Base-by-base conservation (phyloP, 2,113 vertebrate genomes). In the Eolophus roseicapilla region DNA sequence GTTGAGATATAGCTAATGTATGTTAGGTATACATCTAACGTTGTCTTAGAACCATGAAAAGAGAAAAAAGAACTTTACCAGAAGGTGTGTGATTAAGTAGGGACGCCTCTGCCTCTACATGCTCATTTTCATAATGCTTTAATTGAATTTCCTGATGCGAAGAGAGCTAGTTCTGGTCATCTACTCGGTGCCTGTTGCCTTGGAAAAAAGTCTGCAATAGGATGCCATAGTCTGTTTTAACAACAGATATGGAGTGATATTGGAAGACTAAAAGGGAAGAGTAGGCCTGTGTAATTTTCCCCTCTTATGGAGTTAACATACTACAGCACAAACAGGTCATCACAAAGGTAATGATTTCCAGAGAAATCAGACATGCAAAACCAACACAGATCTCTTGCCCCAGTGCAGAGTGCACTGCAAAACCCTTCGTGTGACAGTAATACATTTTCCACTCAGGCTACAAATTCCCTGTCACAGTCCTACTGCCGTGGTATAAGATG, bases 111-210 rank as follows among this genome's bases (percentile, higher is more conserved):
- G 52, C 79, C 83, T 86, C 68, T 86, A 60, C 46, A 55, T 62
- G 53, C 77, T 96, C 57, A 78, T 96, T 97, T 97, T 93, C 96
- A 96, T 90, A 96, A 96, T 83, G 65, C 55, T 84, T 97, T 97
- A 96, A 97, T 89, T 97, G 88, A 97, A 95, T 82, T 96, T 96
- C 91, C 77, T 95, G 92, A 95, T 46, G 88, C 25, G 41, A 96
- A 94, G 74, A 95, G 75, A 94, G 82, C 49, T 95, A 95, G 95
- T 96, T 97, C 85, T 96, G 90, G 59, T 94, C 81, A 96, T 90
- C 93, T 97, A 62, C 93, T 93, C 81, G 89, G 76, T 73, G 35
- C 44, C 67, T 82, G 80, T 88, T 95, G 85, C 91, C 37, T 62
- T 81, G 33, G 19, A 9, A 68, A 74, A 90, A 88, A 69, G 25